Evolutionary conservation across 2,888 invertebrate genomes (phyloP).

Genomic region (Tanytarsus gracilentus): DNA sequence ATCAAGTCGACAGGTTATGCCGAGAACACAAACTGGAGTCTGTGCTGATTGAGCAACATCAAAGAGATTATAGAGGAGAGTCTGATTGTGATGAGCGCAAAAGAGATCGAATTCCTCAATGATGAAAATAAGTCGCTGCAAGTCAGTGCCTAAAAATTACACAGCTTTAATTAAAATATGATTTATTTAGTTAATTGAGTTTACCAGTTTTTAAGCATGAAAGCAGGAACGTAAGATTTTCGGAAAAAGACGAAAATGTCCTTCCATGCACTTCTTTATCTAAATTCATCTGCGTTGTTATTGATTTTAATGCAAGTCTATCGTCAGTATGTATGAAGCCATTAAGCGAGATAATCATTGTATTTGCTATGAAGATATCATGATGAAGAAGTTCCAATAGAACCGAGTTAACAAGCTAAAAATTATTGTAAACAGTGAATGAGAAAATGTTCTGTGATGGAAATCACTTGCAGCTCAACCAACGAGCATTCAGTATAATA

Average conservation of each 20-base stretch:
- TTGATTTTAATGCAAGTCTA: conserved; percentile 70
- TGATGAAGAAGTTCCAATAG: conserved; percentile 53
- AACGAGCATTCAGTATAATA: too few relatives aligned
- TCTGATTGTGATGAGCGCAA: conserved; percentile 81
- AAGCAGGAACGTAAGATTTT: conserved; percentile 74
- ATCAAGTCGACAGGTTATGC: conserved; percentile 78
- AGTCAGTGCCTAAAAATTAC: conserved; percentile 45
- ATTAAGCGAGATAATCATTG: conserved; percentile 64
- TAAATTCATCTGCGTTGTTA: conserved; percentile 69
- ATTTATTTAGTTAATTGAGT: not conserved
- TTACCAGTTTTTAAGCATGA: conserved; percentile 65
- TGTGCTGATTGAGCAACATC: conserved; percentile 83
- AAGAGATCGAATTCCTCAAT: conserved; percentile 89
- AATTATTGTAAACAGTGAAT: not conserved
- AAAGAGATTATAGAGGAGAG: conserved; percentile 84
- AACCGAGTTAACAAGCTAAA: conserved; percentile 66
- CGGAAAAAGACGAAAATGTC: conserved; percentile 80
- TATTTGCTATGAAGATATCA: conserved; percentile 54
- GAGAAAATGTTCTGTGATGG: too few relatives aligned
- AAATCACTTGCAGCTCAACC: not conserved
- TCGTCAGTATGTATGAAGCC: conserved; percentile 90
- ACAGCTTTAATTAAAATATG: conserved; percentile 35
- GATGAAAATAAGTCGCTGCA: conserved; percentile 69
- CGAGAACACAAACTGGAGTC: conserved; percentile 80
- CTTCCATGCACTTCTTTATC: conserved; percentile 75